Conservation (phyloP, 2,797 vertebrate genomes). For the Nasua narica region DNA sequence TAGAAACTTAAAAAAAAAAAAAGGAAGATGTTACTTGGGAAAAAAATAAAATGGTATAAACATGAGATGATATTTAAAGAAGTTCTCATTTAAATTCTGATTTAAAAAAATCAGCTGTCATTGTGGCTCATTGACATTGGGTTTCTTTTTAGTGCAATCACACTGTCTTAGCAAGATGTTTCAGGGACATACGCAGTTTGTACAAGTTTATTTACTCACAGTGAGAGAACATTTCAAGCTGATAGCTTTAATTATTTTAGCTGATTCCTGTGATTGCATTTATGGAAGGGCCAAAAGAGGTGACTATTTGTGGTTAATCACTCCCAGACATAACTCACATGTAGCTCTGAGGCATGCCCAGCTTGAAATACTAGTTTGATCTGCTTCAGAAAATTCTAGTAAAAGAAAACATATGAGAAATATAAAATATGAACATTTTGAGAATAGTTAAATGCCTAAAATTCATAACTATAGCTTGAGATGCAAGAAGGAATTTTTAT, state of each 20-base stretch:
- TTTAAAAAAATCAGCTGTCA: neutral
- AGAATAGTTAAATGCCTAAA: neutral
- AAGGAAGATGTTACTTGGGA: neutral
- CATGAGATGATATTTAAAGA: neutral
- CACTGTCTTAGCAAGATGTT: neutral
- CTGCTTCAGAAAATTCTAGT: neutral
- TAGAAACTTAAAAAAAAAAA: neutral
- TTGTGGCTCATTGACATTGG: neutral
- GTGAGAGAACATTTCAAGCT: conserved; percentile 43
- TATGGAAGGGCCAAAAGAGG: neutral
- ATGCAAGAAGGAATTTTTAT: neutral
- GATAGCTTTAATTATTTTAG: conserved; percentile 41
- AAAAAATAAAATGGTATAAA: neutral
- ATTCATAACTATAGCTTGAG: neutral
- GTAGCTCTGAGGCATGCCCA: neutral
- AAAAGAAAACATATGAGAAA: neutral
- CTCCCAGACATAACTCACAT: neutral
- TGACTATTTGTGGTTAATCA: neutral
- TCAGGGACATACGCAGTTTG: neutral
- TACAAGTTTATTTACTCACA: conserved; percentile 39
- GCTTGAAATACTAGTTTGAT: neutral
- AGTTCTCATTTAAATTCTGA: neutral
- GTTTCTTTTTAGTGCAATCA: neutral
- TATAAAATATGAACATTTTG: neutral
- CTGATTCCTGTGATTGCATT: neutral